phyloP scores from a whole-genome alignment of 1,140 invertebrate genomes.

The Holotrichia oblita region DNA sequence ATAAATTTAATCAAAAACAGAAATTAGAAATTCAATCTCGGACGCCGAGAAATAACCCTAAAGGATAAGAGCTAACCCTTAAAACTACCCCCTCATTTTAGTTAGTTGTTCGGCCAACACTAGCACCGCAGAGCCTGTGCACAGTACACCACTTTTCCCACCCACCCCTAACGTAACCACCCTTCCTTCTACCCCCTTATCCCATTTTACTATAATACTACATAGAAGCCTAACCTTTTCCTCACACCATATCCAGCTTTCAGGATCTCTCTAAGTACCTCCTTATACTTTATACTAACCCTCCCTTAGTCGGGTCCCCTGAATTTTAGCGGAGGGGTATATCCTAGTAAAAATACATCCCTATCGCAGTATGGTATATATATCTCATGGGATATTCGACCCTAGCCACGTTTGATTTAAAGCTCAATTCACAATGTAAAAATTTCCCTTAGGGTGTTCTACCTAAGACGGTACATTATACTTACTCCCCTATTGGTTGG shows the following conservation, averaged over 20 bases:
- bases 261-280: background rate
- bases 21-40: conserved; percentile 62
- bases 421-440: background rate
- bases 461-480: conserved; percentile 47
- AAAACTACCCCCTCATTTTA: conserved; percentile 53
- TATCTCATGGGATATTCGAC: conserved; percentile 53
- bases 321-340: background rate
- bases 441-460: conserved; percentile 24
- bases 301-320: background rate
- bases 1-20: conserved; percentile 62
- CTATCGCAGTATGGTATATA: background rate
- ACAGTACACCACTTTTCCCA: no score
- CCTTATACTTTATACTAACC: background rate
- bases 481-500: conserved; percentile 55
- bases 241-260: background rate
- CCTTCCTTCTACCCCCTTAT: background rate
- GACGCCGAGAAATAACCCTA: conserved; percentile 53
- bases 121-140: no score
- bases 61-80: conserved; percentile 55
- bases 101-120: background rate
- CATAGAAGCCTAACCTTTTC: background rate
- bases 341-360: conserved; percentile 49
- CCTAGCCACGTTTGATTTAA: conserved; percentile 44
- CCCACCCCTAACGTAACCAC: no score
- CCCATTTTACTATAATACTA: background rate